Evolutionary conservation across 2,888 invertebrate species (phyloP), one percentile per base, ranked within the genome.

Genomic region (Lepetodrilus schrolli): DNA sequence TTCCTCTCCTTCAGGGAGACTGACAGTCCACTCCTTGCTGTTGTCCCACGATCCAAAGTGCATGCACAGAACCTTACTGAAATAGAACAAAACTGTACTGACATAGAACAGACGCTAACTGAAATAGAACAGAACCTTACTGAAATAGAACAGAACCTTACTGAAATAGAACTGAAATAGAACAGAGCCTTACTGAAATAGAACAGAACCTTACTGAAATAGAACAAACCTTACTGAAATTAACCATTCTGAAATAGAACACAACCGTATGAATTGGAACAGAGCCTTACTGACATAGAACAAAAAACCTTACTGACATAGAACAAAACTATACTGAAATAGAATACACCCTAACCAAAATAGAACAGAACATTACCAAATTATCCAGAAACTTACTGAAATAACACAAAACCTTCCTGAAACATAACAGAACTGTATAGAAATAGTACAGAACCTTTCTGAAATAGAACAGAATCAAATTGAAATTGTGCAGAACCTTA

Each of bases 1-100:
- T 85, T 95, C 94, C 90, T 98, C 97, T 0, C 93, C 94, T 80
- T 94, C 94, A 0, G 95, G 94, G 90, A 97, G 91, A 13, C 94
- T 93, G 1, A 94, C 91, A 8, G 93, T 93, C 98, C 98, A 98
- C 90, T 98, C 97, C 87, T 95, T 96, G 83, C 94, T 94, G 78
- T 91, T 72, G 79, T 92, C 92, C 92, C 92, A 92, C 0, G 91
- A 94, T 92, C 87, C 93, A 80, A 96, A 92, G 0, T 95, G 94
- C 86, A 96, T 94, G 86, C 94, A 95, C 81, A 93, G 94, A 83
- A 94, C 90, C 90, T 94, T 95, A 86, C 95, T 95, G 91, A 13
- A 77, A 78, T 71, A 76, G 69, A 72, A 80, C 69, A 74, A 37
- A 23, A 74, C 74, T 74, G 34, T 7, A 50, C 10, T 66, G n/a